Conservation (phyloP, 2,888 invertebrate species). For the Mythimna loreyi region DNA sequence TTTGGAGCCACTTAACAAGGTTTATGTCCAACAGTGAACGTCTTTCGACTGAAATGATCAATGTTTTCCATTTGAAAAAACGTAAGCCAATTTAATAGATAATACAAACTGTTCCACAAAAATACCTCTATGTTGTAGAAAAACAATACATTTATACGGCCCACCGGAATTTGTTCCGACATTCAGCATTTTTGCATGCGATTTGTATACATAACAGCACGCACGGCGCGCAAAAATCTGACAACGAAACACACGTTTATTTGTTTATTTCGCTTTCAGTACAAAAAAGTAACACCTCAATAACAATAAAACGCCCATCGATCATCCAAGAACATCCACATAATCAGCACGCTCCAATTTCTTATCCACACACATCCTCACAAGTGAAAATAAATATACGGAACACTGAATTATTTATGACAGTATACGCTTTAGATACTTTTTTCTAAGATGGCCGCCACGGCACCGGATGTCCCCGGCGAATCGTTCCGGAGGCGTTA, state of each 20-base stretch:
- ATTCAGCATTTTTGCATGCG: conserved; percentile 2
- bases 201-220: not conserved
- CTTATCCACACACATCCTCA: conserved; percentile 52
- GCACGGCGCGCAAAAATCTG: not conserved
- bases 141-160: conserved; percentile 9
- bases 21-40: no score
- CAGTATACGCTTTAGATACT: conserved; percentile 63
- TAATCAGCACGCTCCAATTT: conserved; percentile 50
- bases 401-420: conserved; percentile 67
- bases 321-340: conserved; percentile 46
- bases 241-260: conserved; percentile 9
- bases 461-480: conserved; percentile 69
- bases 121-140: not conserved
- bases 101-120: not conserved
- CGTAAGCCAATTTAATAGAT: not conserved
- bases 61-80: no score
- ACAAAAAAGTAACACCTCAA: conserved; percentile 30
- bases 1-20: no score
- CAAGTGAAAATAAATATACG: conserved; percentile 67
- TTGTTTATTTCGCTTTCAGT: conserved; percentile 14
- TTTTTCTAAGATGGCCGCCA: conserved; percentile 67
- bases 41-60: not conserved
- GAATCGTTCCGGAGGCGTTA: conserved; percentile 66
- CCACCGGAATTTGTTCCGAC: conserved; percentile 5
- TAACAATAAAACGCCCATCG: conserved; percentile 52